phyloP scores from a whole-genome alignment of 2,888 invertebrate genomes.

The Hypomecis punctinalis region DNA sequence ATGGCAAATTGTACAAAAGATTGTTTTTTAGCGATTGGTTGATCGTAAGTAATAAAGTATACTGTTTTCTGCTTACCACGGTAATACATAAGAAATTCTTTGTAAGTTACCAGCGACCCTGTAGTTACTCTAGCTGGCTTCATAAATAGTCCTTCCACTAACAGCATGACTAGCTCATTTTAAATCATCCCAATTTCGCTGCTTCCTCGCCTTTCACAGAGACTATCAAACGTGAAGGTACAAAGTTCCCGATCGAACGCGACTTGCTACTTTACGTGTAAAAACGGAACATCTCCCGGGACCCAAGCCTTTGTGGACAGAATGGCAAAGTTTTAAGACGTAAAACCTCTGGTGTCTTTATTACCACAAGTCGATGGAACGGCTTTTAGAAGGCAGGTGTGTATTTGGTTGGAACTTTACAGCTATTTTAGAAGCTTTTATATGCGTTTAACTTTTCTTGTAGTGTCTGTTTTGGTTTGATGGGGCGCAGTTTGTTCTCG shows the following conservation, averaged over 20 bases:
- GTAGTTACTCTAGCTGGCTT: too few species aligned
- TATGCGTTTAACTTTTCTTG: slow-evolving; percentile 9
- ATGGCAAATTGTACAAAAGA: too few species aligned
- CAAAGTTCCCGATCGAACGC: slow-evolving; percentile 47
- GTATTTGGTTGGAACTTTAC: slow-evolving; percentile 28
- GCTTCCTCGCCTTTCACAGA: slow-evolving; percentile 2
- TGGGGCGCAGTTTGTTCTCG: background rate
- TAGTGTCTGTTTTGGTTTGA: slow-evolving; percentile 14
- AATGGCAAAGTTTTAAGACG: slow-evolving; percentile 53
- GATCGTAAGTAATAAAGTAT: too few species aligned
- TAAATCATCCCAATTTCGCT: background rate
- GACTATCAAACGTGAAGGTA: slow-evolving; percentile 30
- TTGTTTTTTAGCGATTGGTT: too few species aligned
- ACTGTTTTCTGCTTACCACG: too few species aligned
- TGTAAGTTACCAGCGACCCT: too few species aligned
- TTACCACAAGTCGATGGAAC: slow-evolving; percentile 39
- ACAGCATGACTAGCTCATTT: background rate
- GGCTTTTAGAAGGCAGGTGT: slow-evolving; percentile 31
- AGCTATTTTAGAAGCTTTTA: slow-evolving; percentile 28
- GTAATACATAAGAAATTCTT: too few species aligned
- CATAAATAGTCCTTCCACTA: too few species aligned
- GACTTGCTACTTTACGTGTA: slow-evolving; percentile 53
- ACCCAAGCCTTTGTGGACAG: slow-evolving; percentile 48
- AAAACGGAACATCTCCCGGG: slow-evolving; percentile 48
- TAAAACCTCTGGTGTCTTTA: slow-evolving; percentile 49